phyloP scores from a whole-genome alignment of 1,140 invertebrate genomes.

The Antheraea mylitta region DNA sequence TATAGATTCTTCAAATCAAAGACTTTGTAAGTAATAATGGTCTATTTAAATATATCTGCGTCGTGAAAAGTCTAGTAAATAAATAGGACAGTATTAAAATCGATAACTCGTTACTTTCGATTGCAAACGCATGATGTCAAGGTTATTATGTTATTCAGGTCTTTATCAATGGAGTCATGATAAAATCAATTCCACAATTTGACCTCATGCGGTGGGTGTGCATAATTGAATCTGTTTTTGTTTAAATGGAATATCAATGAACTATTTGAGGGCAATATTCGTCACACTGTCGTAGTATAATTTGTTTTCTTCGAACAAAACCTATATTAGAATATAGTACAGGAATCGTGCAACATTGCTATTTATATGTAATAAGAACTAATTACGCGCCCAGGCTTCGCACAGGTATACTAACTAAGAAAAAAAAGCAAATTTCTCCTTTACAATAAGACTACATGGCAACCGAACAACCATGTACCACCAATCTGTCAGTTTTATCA shows the following conservation, averaged over 20 bases:
- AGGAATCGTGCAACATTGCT: too few species aligned
- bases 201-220: neutral
- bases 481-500: too few species aligned
- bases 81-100: neutral
- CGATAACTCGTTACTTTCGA: neutral
- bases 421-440: too few species aligned
- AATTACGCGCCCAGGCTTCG: too few species aligned
- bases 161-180: slow-evolving; percentile 1
- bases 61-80: neutral
- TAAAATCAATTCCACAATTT: neutral
- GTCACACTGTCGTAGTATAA: neutral
- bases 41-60: neutral
- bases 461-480: too few species aligned
- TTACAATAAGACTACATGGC: too few species aligned
- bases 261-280: neutral
- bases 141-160: neutral
- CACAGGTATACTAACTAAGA: too few species aligned
- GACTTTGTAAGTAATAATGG: neutral
- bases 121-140: neutral
- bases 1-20: too few species aligned
- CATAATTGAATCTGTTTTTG: neutral
- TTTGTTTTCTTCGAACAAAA: too few species aligned
- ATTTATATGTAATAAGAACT: too few species aligned
- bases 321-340: too few species aligned
- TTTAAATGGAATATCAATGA: neutral